phyloP scores from a whole-genome alignment of 2,888 invertebrate genomes.

The Polietes domitor region DNA sequence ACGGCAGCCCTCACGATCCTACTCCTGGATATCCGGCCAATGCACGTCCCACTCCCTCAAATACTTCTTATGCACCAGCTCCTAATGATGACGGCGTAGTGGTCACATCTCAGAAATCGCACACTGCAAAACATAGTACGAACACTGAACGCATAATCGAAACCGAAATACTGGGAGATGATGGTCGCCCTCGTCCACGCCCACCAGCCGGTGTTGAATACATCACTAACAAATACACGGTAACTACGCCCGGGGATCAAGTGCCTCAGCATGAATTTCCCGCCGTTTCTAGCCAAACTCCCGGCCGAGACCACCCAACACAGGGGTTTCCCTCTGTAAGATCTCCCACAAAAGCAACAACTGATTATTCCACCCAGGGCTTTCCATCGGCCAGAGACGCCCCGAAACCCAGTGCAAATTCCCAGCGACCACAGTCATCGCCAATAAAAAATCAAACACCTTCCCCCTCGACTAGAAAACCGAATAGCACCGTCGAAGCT shows the following conservation, averaged over 20 bases:
- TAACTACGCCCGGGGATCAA: conserved; percentile 58
- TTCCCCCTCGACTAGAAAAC: conserved; percentile 62
- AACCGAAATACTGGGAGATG: conserved; percentile 70
- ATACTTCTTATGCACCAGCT: neutral
- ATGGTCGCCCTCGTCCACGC: conserved; percentile 34
- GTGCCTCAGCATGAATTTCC: conserved; percentile 53
- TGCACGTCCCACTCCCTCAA: neutral
- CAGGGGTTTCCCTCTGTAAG: conserved; percentile 71
- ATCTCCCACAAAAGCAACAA: conserved; percentile 63
- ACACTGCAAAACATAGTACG: conserved; percentile 72
- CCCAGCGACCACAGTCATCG: neutral
- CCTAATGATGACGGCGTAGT: conserved; percentile 69
- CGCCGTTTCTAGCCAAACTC: conserved; percentile 66
- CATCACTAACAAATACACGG: conserved; percentile 42
- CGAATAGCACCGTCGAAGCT: conserved; percentile 67
- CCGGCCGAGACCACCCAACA: conserved; percentile 66
- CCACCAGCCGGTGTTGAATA: neutral
- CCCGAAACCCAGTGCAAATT: conserved; percentile 12
- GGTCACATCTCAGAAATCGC: conserved; percentile 73
- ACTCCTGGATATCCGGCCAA: conserved; percentile 43
- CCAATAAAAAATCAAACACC: conserved; percentile 54
- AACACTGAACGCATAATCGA: conserved; percentile 73
- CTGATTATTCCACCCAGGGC: conserved; percentile 63
- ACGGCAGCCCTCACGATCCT: conserved; percentile 46
- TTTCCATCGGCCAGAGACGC: conserved; percentile 69